Conservation (phyloP, 2,888 invertebrate genomes). For the Augiades crinisus region DNA sequence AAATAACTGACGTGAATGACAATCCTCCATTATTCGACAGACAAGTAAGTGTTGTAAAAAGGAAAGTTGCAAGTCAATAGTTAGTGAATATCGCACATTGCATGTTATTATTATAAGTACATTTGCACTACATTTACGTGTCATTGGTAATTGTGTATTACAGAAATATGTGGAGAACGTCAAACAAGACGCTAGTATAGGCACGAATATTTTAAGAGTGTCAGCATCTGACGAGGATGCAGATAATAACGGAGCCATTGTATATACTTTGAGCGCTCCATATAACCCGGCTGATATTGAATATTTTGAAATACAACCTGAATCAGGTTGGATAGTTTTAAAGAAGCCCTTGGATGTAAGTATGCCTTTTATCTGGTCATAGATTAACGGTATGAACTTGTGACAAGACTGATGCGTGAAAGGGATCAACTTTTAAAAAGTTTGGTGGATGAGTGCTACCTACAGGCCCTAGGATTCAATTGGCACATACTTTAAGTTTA, state of each 20-base stretch:
- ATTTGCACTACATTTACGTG: slow-evolving; percentile 26
- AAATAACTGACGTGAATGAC: slow-evolving; percentile 98
- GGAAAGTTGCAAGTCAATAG: neutral
- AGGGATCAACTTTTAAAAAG: slow-evolving; percentile 74
- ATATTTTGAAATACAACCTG: slow-evolving; percentile 97
- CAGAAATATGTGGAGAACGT: slow-evolving; percentile 99
- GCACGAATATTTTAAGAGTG: slow-evolving; percentile 95
- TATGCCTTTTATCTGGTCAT: slow-evolving; percentile 63
- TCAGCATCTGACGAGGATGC: slow-evolving; percentile 99
- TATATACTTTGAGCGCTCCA: slow-evolving; percentile 94
- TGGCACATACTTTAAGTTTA: slow-evolving; percentile 76
- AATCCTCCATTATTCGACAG: slow-evolving; percentile 97
- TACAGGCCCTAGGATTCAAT: slow-evolving; percentile 80
- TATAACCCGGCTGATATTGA: slow-evolving; percentile 94
- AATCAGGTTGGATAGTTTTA: slow-evolving; percentile 98
- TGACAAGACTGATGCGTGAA: slow-evolving; percentile 71
- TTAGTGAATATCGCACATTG: slow-evolving; percentile 31
- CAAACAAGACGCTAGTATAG: slow-evolving; percentile 97
- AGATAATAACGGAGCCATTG: slow-evolving; percentile 97
- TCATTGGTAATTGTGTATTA: slow-evolving; percentile 47
- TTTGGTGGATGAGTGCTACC: slow-evolving; percentile 82
- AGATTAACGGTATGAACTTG: slow-evolving; percentile 45
- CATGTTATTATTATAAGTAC: slow-evolving; percentile 43
- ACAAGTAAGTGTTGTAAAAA: slow-evolving; percentile 92
- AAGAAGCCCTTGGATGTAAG: slow-evolving; percentile 98